phyloP scores from a whole-genome alignment of 2,113 vertebrate species.

The Lepus timidus region DNA sequence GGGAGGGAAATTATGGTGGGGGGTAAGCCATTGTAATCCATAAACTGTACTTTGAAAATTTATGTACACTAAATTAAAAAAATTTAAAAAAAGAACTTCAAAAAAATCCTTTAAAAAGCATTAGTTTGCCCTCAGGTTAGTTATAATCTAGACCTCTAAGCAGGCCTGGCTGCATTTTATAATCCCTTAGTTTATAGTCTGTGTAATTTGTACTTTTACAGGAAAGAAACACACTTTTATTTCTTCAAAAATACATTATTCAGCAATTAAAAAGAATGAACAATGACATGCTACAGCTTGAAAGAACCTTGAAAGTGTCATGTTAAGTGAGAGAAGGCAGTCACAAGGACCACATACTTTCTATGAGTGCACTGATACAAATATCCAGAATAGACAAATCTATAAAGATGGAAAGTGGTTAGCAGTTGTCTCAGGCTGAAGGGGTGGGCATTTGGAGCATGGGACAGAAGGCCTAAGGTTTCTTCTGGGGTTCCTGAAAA shows the following conservation, averaged over 20 bases:
- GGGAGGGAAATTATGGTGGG: too few species aligned
- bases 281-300: neutral
- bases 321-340: neutral
- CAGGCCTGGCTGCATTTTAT: neutral
- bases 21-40: too few species aligned
- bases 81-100: conserved; percentile 15
- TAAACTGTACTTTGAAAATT: too few species aligned
- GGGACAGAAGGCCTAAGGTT: neutral
- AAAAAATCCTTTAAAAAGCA: conserved; percentile 44
- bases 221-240: neutral
- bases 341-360: neutral
- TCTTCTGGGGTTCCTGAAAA: neutral
- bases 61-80: too few species aligned
- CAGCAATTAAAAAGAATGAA: conserved; percentile 36
- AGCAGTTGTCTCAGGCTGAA: neutral
- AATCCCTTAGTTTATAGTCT: conserved; percentile 19
- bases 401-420: neutral
- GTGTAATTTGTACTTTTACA: neutral
- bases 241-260: conserved; percentile 41
- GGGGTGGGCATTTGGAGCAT: neutral
- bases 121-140: neutral
- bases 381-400: neutral
- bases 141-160: neutral
- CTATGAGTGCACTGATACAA: neutral
- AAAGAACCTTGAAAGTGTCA: conserved; percentile 6